A percentile compares a stretch with the other conserved stretches of the same genome.
These are phyloP conservation scores for Hirundichthys speculiger DNA, from an alignment of 2,113 vertebrate genomes.

Conservation along the genomic window DNA sequence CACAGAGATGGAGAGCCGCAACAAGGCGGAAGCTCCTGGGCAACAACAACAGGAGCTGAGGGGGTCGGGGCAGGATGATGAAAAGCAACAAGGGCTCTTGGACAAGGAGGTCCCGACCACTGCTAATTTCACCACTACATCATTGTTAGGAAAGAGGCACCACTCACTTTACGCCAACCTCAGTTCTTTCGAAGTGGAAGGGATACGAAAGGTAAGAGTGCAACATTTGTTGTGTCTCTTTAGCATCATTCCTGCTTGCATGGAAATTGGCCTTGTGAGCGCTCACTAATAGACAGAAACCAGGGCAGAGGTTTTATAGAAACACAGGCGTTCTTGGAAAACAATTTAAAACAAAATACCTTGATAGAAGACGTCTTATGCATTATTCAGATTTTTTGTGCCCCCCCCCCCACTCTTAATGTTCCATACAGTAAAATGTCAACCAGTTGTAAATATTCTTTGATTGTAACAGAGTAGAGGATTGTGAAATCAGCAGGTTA, in stretches of 20 bases:
- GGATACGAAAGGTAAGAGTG: slow-evolving; percentile 71
- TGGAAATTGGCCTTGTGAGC: not conserved
- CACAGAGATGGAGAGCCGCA: slow-evolving; percentile 47
- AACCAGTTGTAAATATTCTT: too few species aligned
- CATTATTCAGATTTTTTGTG: too few species aligned
- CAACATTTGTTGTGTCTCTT: slow-evolving; percentile 2
- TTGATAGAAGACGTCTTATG: too few species aligned
- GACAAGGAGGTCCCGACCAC: slow-evolving; percentile 40
- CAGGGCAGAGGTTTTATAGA: too few species aligned
- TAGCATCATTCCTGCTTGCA: too few species aligned
- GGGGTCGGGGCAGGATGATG: slow-evolving; percentile 35
- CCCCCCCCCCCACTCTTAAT: too few species aligned
- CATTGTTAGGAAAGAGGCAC: slow-evolving; percentile 76
- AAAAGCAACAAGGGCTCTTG: slow-evolving; percentile 16
- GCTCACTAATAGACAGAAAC: too few species aligned
- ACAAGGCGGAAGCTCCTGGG: slow-evolving; percentile 44
- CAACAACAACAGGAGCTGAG: slow-evolving; percentile 45
- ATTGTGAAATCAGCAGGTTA: too few species aligned
- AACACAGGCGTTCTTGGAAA: too few species aligned
- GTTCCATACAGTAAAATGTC: too few species aligned
- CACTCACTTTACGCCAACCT: slow-evolving; percentile 80
- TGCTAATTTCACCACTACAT: slow-evolving; percentile 40
- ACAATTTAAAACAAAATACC: too few species aligned
- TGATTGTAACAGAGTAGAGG: too few species aligned
- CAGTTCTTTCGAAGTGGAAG: slow-evolving; percentile 74